A percentile compares a stretch with the other conserved stretches of the same genome.
Evolutionary conservation across 2,113 vertebrate species (phyloP).

Genomic region (Barnardius zonarius): DNA sequence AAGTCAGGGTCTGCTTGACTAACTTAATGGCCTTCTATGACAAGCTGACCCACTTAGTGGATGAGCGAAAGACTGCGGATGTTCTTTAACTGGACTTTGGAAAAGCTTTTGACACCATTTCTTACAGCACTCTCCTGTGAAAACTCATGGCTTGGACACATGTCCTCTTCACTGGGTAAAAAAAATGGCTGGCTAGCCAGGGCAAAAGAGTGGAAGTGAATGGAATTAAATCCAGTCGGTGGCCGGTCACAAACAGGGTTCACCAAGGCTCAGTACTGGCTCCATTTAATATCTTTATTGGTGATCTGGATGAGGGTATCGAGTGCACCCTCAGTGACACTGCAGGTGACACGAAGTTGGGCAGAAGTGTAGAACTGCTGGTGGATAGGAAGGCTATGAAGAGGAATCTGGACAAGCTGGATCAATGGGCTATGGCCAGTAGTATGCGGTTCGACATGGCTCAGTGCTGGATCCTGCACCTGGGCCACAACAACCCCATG

Average conservation of each 20-base stretch:
- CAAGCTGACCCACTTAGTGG: not conserved
- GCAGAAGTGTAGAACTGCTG: not conserved
- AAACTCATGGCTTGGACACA: not conserved
- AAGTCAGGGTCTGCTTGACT: not conserved
- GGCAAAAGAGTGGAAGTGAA: not conserved
- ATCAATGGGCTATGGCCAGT: not conserved
- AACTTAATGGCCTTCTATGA: not conserved
- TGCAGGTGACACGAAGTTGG: not conserved
- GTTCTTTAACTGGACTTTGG: not conserved
- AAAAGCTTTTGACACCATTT: not conserved
- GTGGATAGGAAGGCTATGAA: not conserved
- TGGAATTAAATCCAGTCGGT: not conserved
- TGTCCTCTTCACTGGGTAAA: not conserved
- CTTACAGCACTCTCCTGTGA: not conserved
- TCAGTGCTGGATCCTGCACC: not conserved
- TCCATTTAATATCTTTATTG: not conserved
- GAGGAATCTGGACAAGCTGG: not conserved
- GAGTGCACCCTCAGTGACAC: not conserved
- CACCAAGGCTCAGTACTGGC: not conserved
- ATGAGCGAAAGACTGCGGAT: not conserved
- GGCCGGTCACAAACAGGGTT: not conserved
- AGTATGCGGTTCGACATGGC: not conserved
- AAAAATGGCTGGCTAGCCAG: not conserved
- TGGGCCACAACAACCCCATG: not conserved
- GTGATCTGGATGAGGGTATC: not conserved